Percentiles rank a stretch among this genome's conserved stretches.
Conservation (phyloP, 2,113 vertebrate genomes). For the Sylvia atricapilla region DNA sequence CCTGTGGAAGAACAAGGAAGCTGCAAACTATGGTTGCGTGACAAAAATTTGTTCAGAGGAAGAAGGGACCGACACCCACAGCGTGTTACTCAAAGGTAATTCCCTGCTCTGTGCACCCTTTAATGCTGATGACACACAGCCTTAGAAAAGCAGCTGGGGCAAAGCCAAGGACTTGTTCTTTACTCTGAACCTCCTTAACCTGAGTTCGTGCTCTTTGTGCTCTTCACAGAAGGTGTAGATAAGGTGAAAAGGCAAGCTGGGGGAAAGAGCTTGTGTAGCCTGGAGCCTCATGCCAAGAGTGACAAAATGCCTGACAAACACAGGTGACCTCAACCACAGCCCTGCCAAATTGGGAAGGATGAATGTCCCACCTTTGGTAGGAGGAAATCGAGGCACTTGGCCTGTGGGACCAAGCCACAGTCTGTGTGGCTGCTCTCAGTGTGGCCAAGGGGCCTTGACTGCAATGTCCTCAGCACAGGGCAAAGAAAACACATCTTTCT, state of each 20-base stretch:
- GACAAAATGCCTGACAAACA: not conserved
- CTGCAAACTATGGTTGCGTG: rapidly evolving
- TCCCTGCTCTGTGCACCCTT: not conserved
- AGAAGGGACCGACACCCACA: not conserved
- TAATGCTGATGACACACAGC: rapidly evolving
- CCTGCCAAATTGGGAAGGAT: not conserved
- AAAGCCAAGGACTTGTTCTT: not conserved
- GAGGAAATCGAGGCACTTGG: not conserved
- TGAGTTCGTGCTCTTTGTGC: not conserved
- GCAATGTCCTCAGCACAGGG: not conserved
- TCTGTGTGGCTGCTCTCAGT: not conserved
- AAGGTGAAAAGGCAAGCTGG: not conserved
- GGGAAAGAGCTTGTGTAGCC: rapidly evolving
- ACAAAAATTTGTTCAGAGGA: not conserved
- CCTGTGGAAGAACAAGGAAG: not conserved
- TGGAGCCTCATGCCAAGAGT: not conserved
- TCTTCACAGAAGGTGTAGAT: not conserved
- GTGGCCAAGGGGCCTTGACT: not conserved
- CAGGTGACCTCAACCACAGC: not conserved
- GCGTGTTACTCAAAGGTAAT: not conserved
- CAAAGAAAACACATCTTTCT: not conserved
- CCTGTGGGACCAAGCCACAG: not conserved
- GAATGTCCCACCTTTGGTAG: not conserved
- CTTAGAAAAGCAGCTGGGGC: not conserved
- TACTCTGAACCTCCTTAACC: not conserved